phyloP scores from a whole-genome alignment of 2,888 invertebrate species.

The Alsophila aescularia region DNA sequence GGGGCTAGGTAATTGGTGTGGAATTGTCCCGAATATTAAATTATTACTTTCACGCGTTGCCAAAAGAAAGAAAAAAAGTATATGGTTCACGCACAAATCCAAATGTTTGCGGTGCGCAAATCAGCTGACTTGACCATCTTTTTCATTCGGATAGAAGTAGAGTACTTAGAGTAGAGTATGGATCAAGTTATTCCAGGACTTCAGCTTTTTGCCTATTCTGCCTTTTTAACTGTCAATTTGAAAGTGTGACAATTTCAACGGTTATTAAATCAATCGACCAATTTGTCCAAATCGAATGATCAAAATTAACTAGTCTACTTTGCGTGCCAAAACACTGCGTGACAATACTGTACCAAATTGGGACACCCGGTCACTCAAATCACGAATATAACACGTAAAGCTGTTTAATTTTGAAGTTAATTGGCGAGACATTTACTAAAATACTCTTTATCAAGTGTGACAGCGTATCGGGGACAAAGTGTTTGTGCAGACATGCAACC shows the following conservation, averaged over 20 bases:
- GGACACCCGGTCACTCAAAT: constrained; percentile 44
- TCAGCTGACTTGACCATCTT: too few species aligned
- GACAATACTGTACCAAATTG: constrained; percentile 43
- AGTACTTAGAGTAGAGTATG: too few species aligned
- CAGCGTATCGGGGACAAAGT: constrained; percentile 15
- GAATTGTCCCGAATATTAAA: too few species aligned
- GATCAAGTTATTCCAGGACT: too few species aligned
- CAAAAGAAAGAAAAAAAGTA: too few species aligned
- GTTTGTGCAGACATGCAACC: constrained; percentile 21
- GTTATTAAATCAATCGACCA: constrained; percentile 38
- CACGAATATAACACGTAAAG: constrained; percentile 37
- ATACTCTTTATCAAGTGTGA: constrained; percentile 26
- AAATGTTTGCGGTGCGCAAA: too few species aligned
- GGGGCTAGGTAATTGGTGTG: too few species aligned
- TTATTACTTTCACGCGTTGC: too few species aligned
- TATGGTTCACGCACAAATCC: too few species aligned
- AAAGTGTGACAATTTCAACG: constrained; percentile 30
- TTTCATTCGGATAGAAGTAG: too few species aligned
- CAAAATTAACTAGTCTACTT: constrained; percentile 33
- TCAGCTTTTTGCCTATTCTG: too few species aligned
- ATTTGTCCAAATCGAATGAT: constrained; percentile 35
- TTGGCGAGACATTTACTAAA: constrained; percentile 22
- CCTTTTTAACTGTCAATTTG: constrained; percentile 7
- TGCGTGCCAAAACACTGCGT: constrained; percentile 43
- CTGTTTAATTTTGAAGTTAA: constrained; percentile 20